A percentile compares a stretch with the other conserved stretches of the same genome.
phyloP scores from a whole-genome alignment of 1,140 invertebrate genomes.

The Drosophila sechellia region DNA sequence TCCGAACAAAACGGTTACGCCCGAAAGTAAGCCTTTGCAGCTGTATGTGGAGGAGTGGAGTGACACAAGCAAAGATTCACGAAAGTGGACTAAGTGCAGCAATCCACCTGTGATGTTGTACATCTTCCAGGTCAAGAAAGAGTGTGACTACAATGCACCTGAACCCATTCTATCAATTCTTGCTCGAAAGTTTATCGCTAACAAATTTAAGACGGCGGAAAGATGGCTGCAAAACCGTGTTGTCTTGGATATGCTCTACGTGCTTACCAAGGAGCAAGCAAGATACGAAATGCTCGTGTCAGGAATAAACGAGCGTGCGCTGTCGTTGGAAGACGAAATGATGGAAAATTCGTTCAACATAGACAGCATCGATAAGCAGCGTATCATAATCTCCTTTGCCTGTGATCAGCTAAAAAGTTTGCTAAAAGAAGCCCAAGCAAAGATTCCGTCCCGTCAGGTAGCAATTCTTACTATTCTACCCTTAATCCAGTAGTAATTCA shows the following conservation, averaged over 20 bases:
- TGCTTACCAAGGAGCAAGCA: slow-evolving; percentile 51
- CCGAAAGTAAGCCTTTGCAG: slow-evolving; percentile 41
- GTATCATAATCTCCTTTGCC: slow-evolving; percentile 19
- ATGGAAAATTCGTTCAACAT: slow-evolving; percentile 11
- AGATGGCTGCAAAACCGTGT: slow-evolving; percentile 41
- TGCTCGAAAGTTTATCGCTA: slow-evolving; percentile 9
- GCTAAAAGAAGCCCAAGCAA: slow-evolving; percentile 4
- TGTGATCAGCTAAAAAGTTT: slow-evolving; percentile 33
- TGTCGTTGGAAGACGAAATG: slow-evolving; percentile 55
- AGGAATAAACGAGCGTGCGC: slow-evolving; percentile 53
- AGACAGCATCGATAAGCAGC: slow-evolving; percentile 13
- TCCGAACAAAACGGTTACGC: slow-evolving; percentile 37
- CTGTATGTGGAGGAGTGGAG: slow-evolving; percentile 68
- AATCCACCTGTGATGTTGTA: slow-evolving; percentile 68
- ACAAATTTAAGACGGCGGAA: not conserved
- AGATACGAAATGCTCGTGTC: slow-evolving; percentile 30
- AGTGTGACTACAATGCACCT: slow-evolving; percentile 8
- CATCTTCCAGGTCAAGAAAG: slow-evolving; percentile 24
- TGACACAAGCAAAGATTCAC: slow-evolving; percentile 39
- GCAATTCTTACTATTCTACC: not conserved
- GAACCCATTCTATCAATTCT: slow-evolving; percentile 12
- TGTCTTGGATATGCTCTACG: slow-evolving; percentile 43
- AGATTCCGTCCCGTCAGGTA: slow-evolving; percentile 34
- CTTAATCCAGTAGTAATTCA: not conserved
- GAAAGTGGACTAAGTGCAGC: slow-evolving; percentile 4